phyloP scores from a whole-genome alignment of 2,113 vertebrate genomes.

The Semnornis frantzii region DNA sequence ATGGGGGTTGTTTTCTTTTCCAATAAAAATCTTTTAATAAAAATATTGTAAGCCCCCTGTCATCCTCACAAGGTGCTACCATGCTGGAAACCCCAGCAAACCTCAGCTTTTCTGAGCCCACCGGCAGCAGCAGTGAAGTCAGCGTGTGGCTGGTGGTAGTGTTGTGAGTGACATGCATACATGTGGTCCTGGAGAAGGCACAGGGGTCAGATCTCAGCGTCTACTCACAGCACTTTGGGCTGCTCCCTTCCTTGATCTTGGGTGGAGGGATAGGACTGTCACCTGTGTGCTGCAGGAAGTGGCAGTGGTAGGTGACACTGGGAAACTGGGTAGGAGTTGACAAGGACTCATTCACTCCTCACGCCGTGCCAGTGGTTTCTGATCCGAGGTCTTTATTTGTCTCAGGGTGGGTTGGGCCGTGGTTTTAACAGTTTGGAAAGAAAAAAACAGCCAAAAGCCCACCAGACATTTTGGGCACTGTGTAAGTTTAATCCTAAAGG shows the following conservation, averaged over 20 bases:
- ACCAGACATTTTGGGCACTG: constrained; percentile 14
- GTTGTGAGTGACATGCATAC: not conserved
- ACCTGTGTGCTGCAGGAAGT: accelerated
- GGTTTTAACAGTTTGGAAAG: constrained; percentile 14
- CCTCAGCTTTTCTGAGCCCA: not conserved
- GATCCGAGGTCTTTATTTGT: constrained; percentile 66
- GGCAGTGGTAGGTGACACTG: not conserved
- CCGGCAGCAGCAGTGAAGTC: not conserved
- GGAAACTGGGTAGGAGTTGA: not conserved
- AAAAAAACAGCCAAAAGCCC: not conserved
- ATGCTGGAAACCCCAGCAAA: not conserved
- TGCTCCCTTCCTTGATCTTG: accelerated
- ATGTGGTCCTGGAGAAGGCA: not conserved
- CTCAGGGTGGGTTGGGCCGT: not conserved
- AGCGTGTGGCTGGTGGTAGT: accelerated
- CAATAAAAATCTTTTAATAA: constrained; percentile 63
- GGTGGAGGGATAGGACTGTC: not conserved
- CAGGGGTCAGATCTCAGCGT: not conserved
- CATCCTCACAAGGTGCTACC: not conserved
- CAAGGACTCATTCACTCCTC: not conserved
- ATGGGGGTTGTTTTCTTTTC: constrained; percentile 46
- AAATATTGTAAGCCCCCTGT: not conserved
- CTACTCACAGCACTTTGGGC: not conserved
- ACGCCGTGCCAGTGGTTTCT: not conserved
- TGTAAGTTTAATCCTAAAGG: constrained; percentile 13